Evolutionary conservation across 2,888 invertebrate genomes (phyloP), one percentile per base, ranked within the genome.

Genomic region (Caenorhabditis sulstoni): DNA sequence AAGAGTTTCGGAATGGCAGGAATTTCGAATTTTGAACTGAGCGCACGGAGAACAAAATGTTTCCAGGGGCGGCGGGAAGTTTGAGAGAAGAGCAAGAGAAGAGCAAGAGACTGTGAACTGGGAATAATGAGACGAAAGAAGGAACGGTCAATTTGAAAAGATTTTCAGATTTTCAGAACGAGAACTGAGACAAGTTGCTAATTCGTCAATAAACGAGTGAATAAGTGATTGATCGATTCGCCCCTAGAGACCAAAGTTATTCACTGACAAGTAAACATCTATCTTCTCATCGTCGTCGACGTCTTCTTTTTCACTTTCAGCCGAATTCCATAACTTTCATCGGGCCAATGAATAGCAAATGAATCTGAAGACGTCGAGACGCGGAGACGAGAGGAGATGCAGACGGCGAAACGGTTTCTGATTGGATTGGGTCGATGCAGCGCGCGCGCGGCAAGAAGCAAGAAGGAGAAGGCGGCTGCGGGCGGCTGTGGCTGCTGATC

Each of bases 381-480:
- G 20, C 35, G 29, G 44, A 59, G 23, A 52, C 11, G 18, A 7
- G 22, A 35, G 53, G 70, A 70, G 70, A 62, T 37, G 47, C 55
- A 64, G 64, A 57, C 50, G 14, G 62, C 71, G 45, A 71, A 71
- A 71, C 71, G 71, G 70, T 49, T 45, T 64, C 64, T 71, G 70
- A 70, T 70, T 70, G 61, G 70, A 70, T 70, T 53, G 59, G 49
- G 45, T 64, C 57, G 62, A 55, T 55, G 58, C 58, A 29, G 29
- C 29, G 29, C 29, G 57, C 22, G 22, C 35, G 55, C 39, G 23
- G 8, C 39, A 29, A 29, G 29, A 22, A 18, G 52, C 22, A 23
- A 68, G n/a, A 50, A 44, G 59, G n/a, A n/a, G n/a, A n/a, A n/a
- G n/a, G n/a, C n/a, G n/a, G n/a, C n/a, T n/a, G n/a, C n/a, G n/a